phyloP scores from a whole-genome alignment of 2,888 invertebrate genomes.

The Orthonychiurus folsomi region DNA sequence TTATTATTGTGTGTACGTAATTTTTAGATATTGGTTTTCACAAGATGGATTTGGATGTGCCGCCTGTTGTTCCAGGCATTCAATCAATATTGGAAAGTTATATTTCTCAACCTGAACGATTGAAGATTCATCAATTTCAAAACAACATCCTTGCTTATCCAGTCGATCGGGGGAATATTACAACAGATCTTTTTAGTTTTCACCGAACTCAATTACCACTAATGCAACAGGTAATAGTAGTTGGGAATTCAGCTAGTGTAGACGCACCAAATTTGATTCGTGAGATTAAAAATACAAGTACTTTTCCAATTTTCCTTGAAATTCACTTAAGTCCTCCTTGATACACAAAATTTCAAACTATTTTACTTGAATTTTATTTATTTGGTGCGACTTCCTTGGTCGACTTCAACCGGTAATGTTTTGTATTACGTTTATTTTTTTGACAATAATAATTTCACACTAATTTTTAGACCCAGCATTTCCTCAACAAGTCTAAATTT shows the following conservation, averaged over 20 bases:
- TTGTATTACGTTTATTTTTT: slow-evolving; percentile 8
- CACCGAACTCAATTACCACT: slow-evolving; percentile 50
- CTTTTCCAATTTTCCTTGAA: no score
- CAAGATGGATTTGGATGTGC: slow-evolving; percentile 45
- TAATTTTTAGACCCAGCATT: no score
- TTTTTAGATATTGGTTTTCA: no score
- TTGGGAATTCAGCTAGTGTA: no score
- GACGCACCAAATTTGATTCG: no score
- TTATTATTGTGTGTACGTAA: no score
- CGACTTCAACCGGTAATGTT: no score
- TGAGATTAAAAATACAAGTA: no score
- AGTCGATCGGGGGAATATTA: slow-evolving; percentile 53
- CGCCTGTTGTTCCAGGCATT: slow-evolving; percentile 59
- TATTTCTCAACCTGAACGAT: slow-evolving; percentile 57
- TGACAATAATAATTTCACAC: slow-evolving; percentile 8
- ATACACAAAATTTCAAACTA: not conserved
- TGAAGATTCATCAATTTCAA: slow-evolving; percentile 64
- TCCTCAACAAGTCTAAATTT: slow-evolving; percentile 2
- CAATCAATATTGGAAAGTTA: slow-evolving; percentile 58
- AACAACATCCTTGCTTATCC: slow-evolving; percentile 54
- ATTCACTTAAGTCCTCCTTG: slow-evolving; percentile 9
- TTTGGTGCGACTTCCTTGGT: slow-evolving; percentile 4
- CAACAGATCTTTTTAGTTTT: slow-evolving; percentile 49
- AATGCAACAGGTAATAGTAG: slow-evolving; percentile 47
- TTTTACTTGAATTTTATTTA: not conserved